Evolutionary conservation across 2,888 invertebrate species (phyloP), one percentile per base, ranked within the genome.

Genomic region (Hyles lineata): DNA sequence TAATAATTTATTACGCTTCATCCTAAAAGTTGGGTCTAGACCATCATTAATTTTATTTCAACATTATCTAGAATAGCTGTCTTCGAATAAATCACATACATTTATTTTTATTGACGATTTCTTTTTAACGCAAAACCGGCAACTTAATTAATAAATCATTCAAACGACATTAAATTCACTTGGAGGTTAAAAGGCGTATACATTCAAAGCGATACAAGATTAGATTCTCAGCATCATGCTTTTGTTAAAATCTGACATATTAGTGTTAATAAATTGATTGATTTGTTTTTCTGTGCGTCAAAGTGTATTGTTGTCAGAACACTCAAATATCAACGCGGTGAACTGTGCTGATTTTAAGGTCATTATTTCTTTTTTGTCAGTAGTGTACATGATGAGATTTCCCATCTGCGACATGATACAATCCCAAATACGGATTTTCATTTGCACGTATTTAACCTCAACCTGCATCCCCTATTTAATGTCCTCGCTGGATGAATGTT

Each of bases 251-350:
- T 43, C 60, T 71, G 35, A 43, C 70, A 70, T 43, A 23, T 71
- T 60, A n/a, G 70, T 71, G 70, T 71, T 71, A 71, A 71, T 71
- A 58, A 71, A 21, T 60, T 71, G 58, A 71, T 67, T 67, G 67
- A 67, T 50, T 23, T 67, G 67, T 67, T 67, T 67, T 67, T 43
- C 21, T 35, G 21, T 63, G 6, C 17, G 62, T 32, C 17, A 2
- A 62, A n/a, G 29, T 62, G n/a, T n/a, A 35, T 62, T 29, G 15
- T 62, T 43, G 23, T 23, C 23, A 67, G n/a, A 62, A 32, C 32
- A 29, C 35, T 67, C 17, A 67, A 67, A 67, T 50, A 63, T 43
- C 63, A 63, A 3, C n/a, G 62, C 63, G 21, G 63, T 63, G 63
- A 63, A 63, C 63, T 63, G 35, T 63, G 63, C 35, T 11, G 63